A percentile compares a stretch with the other conserved stretches of the same genome.
Evolutionary conservation across 2,797 vertebrate species (phyloP).

Genomic region (Xenops minutus): DNA sequence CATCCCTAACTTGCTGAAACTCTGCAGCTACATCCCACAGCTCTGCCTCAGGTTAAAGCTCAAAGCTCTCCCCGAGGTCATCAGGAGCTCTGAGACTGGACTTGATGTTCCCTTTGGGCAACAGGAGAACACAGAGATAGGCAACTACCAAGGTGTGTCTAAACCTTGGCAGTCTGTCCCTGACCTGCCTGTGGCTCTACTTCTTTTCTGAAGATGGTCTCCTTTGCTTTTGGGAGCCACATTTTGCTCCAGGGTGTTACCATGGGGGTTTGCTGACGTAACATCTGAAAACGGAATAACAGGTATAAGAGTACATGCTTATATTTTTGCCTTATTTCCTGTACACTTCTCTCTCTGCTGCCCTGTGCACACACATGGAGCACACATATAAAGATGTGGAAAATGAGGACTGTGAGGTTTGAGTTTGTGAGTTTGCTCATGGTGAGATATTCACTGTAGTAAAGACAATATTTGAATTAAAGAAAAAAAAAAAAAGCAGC

Average conservation of each 20-base stretch:
- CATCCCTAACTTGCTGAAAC: neutral
- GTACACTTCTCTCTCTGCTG: fast-evolving
- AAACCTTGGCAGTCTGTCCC: neutral
- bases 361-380: fast-evolving
- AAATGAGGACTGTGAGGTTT: neutral
- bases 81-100: neutral
- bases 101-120: neutral
- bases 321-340: neutral
- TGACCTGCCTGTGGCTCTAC: neutral
- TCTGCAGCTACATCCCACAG: neutral
- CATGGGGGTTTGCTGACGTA: neutral
- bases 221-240: neutral
- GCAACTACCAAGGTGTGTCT: neutral
- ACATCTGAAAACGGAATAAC: neutral
- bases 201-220: neutral
- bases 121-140: neutral
- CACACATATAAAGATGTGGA: fast-evolving
- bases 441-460: neutral
- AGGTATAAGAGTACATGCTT: fast-evolving
- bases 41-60: neutral
- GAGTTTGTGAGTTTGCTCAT: neutral
- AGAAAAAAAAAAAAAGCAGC: neutral
- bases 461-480: neutral
- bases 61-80: neutral
- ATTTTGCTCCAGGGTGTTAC: neutral